Percentiles rank a stretch among this genome's conserved stretches.
phyloP scores from a whole-genome alignment of 2,113 vertebrate species.

The Sinocyclocheilus maitianheensis region DNA sequence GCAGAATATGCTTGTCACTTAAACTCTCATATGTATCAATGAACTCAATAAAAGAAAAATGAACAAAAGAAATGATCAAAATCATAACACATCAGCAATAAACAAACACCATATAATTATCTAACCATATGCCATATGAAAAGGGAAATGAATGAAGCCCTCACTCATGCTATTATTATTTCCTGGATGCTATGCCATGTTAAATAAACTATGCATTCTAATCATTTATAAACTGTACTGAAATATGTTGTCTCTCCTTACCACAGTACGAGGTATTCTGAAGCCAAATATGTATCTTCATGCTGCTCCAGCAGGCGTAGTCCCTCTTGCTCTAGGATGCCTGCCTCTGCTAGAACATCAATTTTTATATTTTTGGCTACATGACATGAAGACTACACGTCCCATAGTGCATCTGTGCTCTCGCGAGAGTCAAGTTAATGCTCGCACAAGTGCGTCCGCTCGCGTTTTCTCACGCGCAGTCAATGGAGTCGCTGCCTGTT shows the following conservation, averaged over 20 bases:
- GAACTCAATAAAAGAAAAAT: neutral
- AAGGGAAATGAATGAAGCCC: neutral
- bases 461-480: constrained; percentile 59
- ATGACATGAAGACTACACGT: constrained; percentile 69
- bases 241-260: constrained; percentile 50
- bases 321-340: constrained; percentile 40
- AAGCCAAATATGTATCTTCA: constrained; percentile 72
- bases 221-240: neutral
- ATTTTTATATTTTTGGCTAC: constrained; percentile 61
- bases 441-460: constrained; percentile 53
- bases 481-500: constrained; percentile 65
- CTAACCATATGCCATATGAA: neutral
- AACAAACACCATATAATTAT: neutral
- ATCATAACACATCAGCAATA: neutral
- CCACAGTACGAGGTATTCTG: constrained; percentile 65
- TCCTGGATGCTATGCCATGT: neutral
- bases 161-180: neutral
- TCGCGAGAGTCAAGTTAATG: constrained; percentile 11
- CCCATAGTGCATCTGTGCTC: constrained; percentile 56
- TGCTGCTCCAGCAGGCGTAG: constrained; percentile 49
- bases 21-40: neutral
- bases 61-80: neutral
- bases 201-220: neutral
- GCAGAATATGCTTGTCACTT: neutral
- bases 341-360: constrained; percentile 56